phyloP scores from a whole-genome alignment of 2,888 invertebrate species.

The Andrena fulva region DNA sequence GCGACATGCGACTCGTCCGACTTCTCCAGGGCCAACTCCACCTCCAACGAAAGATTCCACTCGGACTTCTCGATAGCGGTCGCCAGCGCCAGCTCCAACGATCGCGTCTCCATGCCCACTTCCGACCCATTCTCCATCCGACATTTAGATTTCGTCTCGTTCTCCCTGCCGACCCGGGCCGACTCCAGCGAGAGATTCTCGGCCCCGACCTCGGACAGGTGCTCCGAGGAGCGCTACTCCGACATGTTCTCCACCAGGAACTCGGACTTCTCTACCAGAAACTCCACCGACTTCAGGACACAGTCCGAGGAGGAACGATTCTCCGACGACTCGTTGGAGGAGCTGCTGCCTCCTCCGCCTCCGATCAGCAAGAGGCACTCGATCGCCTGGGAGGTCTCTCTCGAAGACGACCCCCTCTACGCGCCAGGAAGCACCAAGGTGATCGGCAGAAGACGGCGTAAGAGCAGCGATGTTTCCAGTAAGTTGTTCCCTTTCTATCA shows the following conservation, averaged over 20 bases:
- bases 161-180: constrained; percentile 75
- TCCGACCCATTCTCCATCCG: constrained; percentile 82
- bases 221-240: constrained; percentile 80
- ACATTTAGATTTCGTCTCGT: constrained; percentile 81
- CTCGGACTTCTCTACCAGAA: constrained; percentile 82
- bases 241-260: constrained; percentile 82
- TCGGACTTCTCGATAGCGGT: constrained; percentile 83
- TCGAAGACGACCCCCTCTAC: constrained; percentile 89
- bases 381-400: constrained; percentile 95
- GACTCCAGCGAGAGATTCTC: constrained; percentile 78
- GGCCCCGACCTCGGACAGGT: constrained; percentile 78
- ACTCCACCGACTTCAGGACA: constrained; percentile 83
- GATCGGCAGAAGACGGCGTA: constrained; percentile 84
- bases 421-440: constrained; percentile 90
- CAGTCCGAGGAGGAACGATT: constrained; percentile 88
- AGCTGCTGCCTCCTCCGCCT: constrained; percentile 89
- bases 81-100: constrained; percentile 83
- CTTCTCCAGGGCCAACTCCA: constrained; percentile 83
- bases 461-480: constrained; percentile 85
- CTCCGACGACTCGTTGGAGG: constrained; percentile 94
- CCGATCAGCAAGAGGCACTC: constrained; percentile 89
- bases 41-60: constrained; percentile 83
- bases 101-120: constrained; percentile 81
- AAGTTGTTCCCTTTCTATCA: constrained; percentile 58
- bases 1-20: constrained; percentile 84